phyloP scores from a whole-genome alignment of 2,888 invertebrate genomes.

The Hymenopus coronatus region DNA sequence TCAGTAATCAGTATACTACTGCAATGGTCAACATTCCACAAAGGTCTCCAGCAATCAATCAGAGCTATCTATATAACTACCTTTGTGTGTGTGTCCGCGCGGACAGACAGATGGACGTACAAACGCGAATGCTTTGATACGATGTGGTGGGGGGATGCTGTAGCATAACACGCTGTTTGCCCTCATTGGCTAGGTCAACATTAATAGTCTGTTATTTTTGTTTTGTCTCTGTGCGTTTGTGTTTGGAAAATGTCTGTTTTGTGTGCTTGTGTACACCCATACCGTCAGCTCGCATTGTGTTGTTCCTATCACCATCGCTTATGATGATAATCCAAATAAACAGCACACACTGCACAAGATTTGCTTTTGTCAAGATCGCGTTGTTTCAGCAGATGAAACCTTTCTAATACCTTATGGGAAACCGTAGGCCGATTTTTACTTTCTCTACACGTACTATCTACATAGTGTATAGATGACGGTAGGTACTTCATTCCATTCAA shows the following conservation, averaged over 20 bases:
- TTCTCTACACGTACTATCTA: too few species aligned
- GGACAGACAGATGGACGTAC: conserved; percentile 13
- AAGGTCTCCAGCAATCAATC: conserved; percentile 26
- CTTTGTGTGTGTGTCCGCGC: conserved; percentile 22
- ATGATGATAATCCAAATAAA: too few species aligned
- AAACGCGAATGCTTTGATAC: conserved; percentile 33
- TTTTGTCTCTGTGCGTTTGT: conserved; percentile 1
- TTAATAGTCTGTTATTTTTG: conserved; percentile 19
- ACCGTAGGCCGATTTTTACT: too few species aligned
- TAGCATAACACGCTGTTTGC: conserved; percentile 23
- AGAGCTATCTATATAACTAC: conserved; percentile 27
- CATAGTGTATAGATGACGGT: too few species aligned
- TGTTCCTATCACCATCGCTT: neutral
- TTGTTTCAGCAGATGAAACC: too few species aligned
- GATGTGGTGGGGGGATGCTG: neutral
- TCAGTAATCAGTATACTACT: conserved; percentile 28
- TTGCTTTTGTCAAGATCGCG: too few species aligned
- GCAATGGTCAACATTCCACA: conserved; percentile 29
- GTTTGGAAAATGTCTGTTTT: neutral
- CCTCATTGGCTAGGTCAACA: conserved; percentile 19
- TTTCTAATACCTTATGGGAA: too few species aligned
- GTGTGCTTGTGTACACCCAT: neutral
- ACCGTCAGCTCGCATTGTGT: neutral
- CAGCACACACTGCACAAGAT: too few species aligned
- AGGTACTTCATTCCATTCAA: too few species aligned